A percentile compares a stretch with the other conserved stretches of the same genome.
Evolutionary conservation across 2,888 invertebrate genomes (phyloP).

Genomic region (Molanna angustata): DNA sequence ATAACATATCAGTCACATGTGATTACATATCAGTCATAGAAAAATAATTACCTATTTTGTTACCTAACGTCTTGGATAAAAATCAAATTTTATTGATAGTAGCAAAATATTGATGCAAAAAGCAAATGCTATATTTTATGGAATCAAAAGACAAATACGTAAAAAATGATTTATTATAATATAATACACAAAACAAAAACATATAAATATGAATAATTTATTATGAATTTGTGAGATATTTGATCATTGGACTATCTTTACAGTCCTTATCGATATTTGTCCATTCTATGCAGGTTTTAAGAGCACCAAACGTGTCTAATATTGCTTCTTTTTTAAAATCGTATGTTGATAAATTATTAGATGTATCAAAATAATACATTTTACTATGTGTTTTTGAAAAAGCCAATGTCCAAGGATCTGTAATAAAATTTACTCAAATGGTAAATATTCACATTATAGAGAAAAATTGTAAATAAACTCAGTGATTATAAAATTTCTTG

Average conservation of each 20-base stretch:
- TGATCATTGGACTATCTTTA: background rate
- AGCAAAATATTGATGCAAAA: no score
- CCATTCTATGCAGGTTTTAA: conserved; percentile 11
- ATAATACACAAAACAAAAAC: no score
- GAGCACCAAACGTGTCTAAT: conserved; percentile 9
- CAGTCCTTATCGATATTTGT: conserved; percentile 6
- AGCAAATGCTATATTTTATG: no score
- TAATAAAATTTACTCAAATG: conserved; percentile 1
- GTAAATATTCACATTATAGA: background rate
- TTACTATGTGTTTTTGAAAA: conserved; percentile 14
- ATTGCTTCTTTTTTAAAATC: background rate
- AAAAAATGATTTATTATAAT: no score
- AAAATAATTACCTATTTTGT: no score
- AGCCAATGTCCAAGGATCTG: conserved; percentile 24
- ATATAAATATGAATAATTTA: no score
- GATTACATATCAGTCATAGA: no score
- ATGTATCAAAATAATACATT: conserved; percentile 15
- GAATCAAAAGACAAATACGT: no score
- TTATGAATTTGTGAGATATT: conserved; percentile 3
- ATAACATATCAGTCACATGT: no score
- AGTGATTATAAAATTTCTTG: background rate
- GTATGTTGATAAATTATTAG: conserved; percentile 2
- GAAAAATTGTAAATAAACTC: conserved; percentile 1
- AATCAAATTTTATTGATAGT: no score
- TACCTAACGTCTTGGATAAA: no score